Evolutionary conservation across 2,888 invertebrate genomes (phyloP), one percentile per base, ranked within the genome.

Genomic region (Strigamia crassipes): DNA sequence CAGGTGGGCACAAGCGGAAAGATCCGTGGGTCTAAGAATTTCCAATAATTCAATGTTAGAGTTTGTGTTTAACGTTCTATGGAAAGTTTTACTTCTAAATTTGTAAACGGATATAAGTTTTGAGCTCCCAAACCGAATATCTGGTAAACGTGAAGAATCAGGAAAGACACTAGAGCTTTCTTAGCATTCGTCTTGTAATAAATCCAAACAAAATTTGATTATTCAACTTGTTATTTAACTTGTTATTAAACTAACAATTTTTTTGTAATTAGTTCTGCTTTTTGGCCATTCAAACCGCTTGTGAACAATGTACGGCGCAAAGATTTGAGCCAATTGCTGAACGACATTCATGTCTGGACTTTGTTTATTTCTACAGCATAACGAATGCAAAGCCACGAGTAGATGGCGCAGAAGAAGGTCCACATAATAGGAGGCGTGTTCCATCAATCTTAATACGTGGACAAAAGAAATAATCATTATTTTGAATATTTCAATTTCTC

Each of bases 141-240:
- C n/a, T 73, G 73, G n/a, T 73, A 73, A 73, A 73, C 73, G n/a
- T 73, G 73, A 13, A 73, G 9, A 73, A 73, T 73, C 5, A 73
- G 27, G 15, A 73, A 73, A 31, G 12, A 15, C 73, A 31, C 31
- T 9, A 73, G n/a, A 12, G 73, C 73, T n/a, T n/a, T 12, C 27
- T 73, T 73, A n/a, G 73, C 73, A 12, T 31, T 73, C 31, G 27
- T 31, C 73, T 73, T 12, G 12, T 4, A 27, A 27, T 3, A 12
- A 2, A 23, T 66, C 23, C 5, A 21, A 66, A 21, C 21, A 23
- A 13, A 46, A 46, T n/a, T 46, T 46, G n/a, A 46, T 13, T 42
- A 46, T n/a, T n/a, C n/a, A n/a, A 46, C 12, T 13, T 2, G 15
- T 1, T 46, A 46, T 46, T 1, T 3, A 46, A 46, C n/a, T n/a